Conservation (phyloP, 2,113 vertebrate genomes). For the Amia ocellicauda region DNA sequence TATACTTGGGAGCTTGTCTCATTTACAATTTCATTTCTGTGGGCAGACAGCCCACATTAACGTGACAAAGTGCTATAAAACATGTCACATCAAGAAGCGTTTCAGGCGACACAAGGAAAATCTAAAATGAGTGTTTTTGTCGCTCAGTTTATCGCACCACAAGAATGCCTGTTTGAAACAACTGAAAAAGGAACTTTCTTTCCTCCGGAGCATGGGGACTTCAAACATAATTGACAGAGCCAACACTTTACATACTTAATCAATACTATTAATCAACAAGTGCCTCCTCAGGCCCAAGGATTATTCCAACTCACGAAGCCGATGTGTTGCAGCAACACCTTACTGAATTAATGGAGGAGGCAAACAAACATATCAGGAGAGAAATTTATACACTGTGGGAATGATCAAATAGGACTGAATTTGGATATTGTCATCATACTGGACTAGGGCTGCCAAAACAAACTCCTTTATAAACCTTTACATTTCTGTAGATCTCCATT, state of each 20-base stretch:
- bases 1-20: slow-evolving; percentile 29
- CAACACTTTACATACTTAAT: not conserved
- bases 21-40: slow-evolving; percentile 37
- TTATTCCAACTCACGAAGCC: no score
- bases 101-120: slow-evolving; percentile 9
- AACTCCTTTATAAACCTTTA: no score
- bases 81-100: slow-evolving; percentile 31
- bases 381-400: no score
- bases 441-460: no score
- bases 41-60: slow-evolving; percentile 34
- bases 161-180: not conserved
- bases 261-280: not conserved
- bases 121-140: slow-evolving; percentile 24
- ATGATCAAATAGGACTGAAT: no score
- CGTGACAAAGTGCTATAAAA: slow-evolving; percentile 38
- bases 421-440: no score
- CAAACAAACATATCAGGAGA: no score
- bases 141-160: slow-evolving; percentile 26
- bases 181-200: not conserved
- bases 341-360: no score
- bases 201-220: not conserved
- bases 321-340: no score
- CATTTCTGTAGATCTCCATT: no score
- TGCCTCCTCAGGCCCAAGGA: no score
- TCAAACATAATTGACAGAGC: not conserved